Base-by-base conservation (phyloP, 2,888 invertebrate species). In the Melipona bicolor region DNA sequence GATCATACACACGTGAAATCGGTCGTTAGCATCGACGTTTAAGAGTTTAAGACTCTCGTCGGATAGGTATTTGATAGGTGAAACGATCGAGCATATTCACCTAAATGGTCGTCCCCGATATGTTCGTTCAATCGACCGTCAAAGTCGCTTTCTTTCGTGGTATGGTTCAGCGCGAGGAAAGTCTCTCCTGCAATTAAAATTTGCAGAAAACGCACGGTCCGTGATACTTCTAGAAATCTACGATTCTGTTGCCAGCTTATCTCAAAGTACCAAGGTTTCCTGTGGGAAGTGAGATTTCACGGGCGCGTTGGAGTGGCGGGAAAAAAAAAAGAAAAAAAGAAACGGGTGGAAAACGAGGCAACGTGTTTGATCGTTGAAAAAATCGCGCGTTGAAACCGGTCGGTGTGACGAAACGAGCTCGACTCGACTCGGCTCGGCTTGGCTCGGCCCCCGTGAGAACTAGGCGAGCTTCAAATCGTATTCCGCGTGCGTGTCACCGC, bases 371-470 rank as follows among this genome's bases (percentile, higher is more conserved):
- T n/a, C 62, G 49, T 27, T 77, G 27, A 61, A 64, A 27, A 52
- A 64, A 19, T n/a, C 36, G 78, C 77, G 67, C 43, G 61, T 67
- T 82, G 43, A 43, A 85, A 62, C 71, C 65, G 78, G 61, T 49
- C 77, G 72, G 19, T 59, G 67, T 88, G 84, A 83, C 88, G 83
- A 88, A 88, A 88, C 81, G 19, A 43, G 43, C 43, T 43, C 43
- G 43, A 36, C 36, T 36, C 36, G 36, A 43, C 49, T 68, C 49
- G 13, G 0, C 36, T 0, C 13, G 43, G 0, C 65, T 27, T 49
- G 62, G 4, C 19, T 32, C 21, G 64, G 32, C 43, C 73, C 61
- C 19, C 88, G 88, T 88, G 88, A 88, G 88, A 88, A 88, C 88
- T 88, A 87, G 88, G 85, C 85, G 81, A 84, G 70, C 64, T 80